A percentile compares a stretch with the other conserved stretches of the same genome.
Evolutionary conservation across 2,113 vertebrate genomes (phyloP).

Genomic region (Bubo bubo): DNA sequence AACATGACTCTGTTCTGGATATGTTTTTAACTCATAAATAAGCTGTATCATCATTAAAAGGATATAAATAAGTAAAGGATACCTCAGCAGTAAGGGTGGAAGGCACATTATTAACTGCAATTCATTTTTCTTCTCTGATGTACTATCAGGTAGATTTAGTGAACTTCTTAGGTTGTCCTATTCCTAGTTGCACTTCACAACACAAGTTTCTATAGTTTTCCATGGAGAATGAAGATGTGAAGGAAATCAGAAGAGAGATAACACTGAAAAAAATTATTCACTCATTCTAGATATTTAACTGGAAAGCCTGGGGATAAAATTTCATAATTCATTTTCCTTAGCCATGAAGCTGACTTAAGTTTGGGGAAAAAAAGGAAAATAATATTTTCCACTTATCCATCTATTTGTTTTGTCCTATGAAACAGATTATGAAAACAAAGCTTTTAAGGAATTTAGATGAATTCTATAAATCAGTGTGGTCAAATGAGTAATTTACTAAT

Average conservation of each 20-base stretch:
- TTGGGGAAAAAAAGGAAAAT: rapidly evolving
- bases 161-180: background rate
- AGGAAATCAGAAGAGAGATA: background rate
- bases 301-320: background rate
- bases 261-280: background rate
- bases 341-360: background rate
- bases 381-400: background rate
- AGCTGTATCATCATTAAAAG: background rate
- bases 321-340: background rate
- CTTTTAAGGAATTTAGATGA: background rate
- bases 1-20: background rate
- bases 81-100: background rate
- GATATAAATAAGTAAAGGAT: background rate
- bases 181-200: background rate
- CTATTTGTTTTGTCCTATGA: background rate
- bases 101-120: background rate
- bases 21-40: background rate
- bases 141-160: background rate
- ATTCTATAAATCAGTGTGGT: background rate
- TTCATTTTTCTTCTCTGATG: background rate
- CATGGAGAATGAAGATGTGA: background rate
- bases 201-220: background rate
- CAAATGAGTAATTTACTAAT: background rate
- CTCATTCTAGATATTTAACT: background rate
- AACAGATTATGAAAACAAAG: background rate